Evolutionary conservation across 2,888 invertebrate species (phyloP).

Genomic region (Amorpha juglandis): DNA sequence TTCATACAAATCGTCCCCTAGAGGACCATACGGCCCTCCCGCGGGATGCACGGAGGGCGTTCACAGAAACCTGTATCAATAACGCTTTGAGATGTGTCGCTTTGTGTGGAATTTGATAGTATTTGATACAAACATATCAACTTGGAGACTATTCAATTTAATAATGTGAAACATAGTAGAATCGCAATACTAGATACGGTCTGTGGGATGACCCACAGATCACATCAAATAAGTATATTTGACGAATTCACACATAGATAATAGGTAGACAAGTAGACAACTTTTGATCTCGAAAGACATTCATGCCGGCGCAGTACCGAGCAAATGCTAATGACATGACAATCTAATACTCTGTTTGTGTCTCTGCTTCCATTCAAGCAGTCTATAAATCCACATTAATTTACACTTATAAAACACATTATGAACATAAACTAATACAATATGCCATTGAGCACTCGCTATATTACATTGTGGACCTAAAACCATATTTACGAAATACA

Average conservation of each 20-base stretch:
- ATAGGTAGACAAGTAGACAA: no score
- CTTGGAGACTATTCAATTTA: not conserved
- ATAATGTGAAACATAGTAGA: no score
- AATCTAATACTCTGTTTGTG: no score
- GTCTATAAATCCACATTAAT: not conserved
- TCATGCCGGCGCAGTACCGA: no score
- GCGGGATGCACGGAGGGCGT: conserved; percentile 22
- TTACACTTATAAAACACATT: not conserved
- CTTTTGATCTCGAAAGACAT: no score
- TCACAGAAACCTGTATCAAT: conserved; percentile 19
- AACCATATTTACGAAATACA: conserved; percentile 28
- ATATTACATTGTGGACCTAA: conserved; percentile 10
- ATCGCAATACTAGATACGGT: no score
- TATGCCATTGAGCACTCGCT: not conserved
- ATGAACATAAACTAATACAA: not conserved
- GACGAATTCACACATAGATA: no score
- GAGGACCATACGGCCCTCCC: conserved; percentile 25
- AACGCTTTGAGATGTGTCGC: conserved; percentile 21
- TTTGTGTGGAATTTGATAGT: conserved; percentile 7
- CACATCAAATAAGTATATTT: no score
- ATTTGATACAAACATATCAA: not conserved
- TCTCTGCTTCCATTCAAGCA: no score
- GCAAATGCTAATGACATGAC: no score
- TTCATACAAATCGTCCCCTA: conserved; percentile 28
- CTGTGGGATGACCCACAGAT: no score